Evolutionary conservation across 2,113 vertebrate species (phyloP).

Genomic region (Muntiacus muntjak): DNA sequence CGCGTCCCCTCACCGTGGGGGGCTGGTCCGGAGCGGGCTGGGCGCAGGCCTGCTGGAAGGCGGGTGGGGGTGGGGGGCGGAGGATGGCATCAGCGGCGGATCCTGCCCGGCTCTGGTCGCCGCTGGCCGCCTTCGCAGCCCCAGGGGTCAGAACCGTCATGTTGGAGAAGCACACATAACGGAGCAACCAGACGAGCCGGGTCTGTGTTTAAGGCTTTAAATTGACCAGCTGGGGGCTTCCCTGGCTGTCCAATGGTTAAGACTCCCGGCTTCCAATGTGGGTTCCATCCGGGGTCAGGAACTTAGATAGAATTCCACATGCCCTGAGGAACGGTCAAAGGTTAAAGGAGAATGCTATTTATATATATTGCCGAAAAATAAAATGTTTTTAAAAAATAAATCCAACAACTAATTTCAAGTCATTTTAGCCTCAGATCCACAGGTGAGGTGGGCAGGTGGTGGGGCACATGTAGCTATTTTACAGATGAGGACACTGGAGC

Average conservation of each 20-base stretch:
- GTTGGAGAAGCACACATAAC: neutral
- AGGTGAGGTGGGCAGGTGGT: neutral
- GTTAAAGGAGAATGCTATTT: neutral
- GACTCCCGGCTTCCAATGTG: neutral
- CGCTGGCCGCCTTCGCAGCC: fast-evolving
- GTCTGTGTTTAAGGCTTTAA: neutral
- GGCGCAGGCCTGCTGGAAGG: neutral
- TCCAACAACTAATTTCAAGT: neutral
- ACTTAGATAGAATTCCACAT: neutral
- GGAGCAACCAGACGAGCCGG: neutral
- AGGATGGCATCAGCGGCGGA: too few relatives aligned
- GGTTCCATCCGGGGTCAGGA: neutral
- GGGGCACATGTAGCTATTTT: fast-evolving
- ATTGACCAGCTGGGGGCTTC: neutral
- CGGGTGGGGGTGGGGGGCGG: too few relatives aligned
- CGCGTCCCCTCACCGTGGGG: fast-evolving
- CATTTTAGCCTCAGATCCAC: neutral
- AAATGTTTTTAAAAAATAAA: neutral
- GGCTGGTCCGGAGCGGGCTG: too few relatives aligned
- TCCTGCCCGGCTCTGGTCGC: neutral
- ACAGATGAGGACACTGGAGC: neutral
- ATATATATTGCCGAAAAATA: neutral
- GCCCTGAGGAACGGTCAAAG: neutral
- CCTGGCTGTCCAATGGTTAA: neutral
- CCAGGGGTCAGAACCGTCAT: fast-evolving